Conservation (phyloP, 2,113 vertebrate genomes). For the Toxotes jaculatrix region DNA sequence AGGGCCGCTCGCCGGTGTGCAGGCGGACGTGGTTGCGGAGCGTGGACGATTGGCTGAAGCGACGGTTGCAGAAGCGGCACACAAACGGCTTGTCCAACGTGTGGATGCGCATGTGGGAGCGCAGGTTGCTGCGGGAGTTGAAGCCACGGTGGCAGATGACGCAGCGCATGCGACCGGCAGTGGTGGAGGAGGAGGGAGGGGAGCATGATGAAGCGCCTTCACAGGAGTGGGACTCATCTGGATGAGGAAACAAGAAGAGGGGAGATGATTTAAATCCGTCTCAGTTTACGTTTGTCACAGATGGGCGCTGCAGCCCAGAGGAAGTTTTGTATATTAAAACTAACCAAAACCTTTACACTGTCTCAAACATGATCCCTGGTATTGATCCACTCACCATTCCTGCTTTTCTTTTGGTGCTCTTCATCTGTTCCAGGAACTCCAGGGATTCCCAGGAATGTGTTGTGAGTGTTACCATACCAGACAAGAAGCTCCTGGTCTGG, state of each 20-base stretch:
- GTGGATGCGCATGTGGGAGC: conserved; percentile 99
- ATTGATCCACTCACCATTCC: conserved; percentile 85
- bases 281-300: not conserved
- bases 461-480: conserved; percentile 97
- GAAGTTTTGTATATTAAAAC: not conserved
- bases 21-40: conserved; percentile 97
- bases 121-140: conserved; percentile 99
- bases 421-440: conserved; percentile 95
- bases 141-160: conserved; percentile 99
- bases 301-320: not conserved
- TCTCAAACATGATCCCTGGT: not conserved
- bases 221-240: conserved; percentile 90
- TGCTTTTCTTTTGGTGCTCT: conserved; percentile 92
- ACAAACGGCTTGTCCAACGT: conserved; percentile 99
- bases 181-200: conserved; percentile 54
- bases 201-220: conserved; percentile 81
- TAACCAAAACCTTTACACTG: no score
- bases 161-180: conserved; percentile 92
- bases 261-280: not conserved
- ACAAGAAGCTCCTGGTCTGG: conserved; percentile 97
- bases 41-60: conserved; percentile 99
- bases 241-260: not conserved
- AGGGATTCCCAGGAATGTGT: conserved; percentile 96
- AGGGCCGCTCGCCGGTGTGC: conserved; percentile 98
- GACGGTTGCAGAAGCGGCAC: conserved; percentile 98